Percentiles rank a stretch among this genome's conserved stretches.
Evolutionary conservation across 2,888 invertebrate genomes (phyloP).

Genomic region (Itoplectis maculator): DNA sequence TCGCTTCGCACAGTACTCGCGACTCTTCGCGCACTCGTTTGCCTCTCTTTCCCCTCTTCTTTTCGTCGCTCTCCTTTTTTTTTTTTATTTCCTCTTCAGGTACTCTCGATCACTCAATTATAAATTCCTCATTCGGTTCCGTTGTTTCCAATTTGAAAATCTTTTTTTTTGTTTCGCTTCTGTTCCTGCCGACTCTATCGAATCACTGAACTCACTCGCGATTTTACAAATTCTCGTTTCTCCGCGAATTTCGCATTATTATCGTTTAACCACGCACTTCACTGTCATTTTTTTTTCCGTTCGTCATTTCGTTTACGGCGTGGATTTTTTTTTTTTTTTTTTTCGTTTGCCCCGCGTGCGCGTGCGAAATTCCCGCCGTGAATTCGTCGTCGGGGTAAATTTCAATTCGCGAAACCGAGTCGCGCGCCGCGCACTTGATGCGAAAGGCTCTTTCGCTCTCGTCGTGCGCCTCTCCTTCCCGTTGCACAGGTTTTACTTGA

Average conservation of each 20-base stretch:
- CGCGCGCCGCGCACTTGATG: not conserved
- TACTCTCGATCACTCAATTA: constrained; percentile 26
- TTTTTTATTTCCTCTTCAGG: not conserved
- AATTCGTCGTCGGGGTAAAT: not conserved
- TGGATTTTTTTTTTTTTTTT: constrained; percentile 1
- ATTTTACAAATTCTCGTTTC: not conserved
- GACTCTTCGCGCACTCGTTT: not conserved
- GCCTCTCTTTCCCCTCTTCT: too few species aligned
- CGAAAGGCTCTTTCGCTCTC: constrained; percentile 46
- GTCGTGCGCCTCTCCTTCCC: constrained; percentile 45
- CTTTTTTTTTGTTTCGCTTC: not conserved
- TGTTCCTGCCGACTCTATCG: not conserved
- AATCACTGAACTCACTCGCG: constrained; percentile 31
- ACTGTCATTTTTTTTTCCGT: constrained; percentile 9
- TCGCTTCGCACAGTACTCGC: constrained; percentile 4
- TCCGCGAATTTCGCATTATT: not conserved
- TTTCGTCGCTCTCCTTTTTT: too few species aligned
- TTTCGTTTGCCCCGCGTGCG: not conserved
- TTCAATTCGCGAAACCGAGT: not conserved
- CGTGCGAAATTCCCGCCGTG: not conserved
- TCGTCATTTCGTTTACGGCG: constrained; percentile 15
- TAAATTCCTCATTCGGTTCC: constrained; percentile 31
- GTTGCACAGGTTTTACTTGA: constrained; percentile 68
- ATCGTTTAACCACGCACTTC: constrained; percentile 21
- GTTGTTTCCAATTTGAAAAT: constrained; percentile 6